Percentiles rank a stretch among this genome's conserved stretches.
These are phyloP conservation scores for Crocuta crocuta DNA, from an alignment of 2,113 vertebrate species.

Conservation along the genomic window DNA sequence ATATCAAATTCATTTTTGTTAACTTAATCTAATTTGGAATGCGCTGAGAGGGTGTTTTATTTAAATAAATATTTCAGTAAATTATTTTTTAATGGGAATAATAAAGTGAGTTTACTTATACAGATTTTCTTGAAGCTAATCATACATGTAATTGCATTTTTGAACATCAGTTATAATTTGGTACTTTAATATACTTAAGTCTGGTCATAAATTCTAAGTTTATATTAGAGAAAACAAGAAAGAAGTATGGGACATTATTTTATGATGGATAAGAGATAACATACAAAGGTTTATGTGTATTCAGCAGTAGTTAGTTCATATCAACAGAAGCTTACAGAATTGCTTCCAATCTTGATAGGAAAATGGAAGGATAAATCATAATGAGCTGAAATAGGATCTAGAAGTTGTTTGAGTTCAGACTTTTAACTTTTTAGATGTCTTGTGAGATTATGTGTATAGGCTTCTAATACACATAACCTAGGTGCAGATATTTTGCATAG, in stretches of 20 bases:
- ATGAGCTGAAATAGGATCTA: not conserved
- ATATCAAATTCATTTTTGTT: conserved; percentile 40
- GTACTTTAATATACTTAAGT: conserved; percentile 39
- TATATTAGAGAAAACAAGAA: conserved; percentile 22
- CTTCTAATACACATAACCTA: not conserved
- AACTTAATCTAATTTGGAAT: conserved; percentile 59
- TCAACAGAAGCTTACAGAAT: not conserved
- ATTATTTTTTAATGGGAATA: conserved; percentile 58
- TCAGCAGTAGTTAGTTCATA: not conserved
- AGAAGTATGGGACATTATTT: not conserved
- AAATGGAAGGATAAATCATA: not conserved
- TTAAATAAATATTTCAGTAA: conserved; percentile 57
- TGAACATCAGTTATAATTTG: conserved; percentile 55
- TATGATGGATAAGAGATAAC: not conserved
- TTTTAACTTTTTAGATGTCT: not conserved
- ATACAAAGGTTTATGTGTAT: not conserved
- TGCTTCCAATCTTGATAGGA: conserved; percentile 28
- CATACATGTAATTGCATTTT: conserved; percentile 60
- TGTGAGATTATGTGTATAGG: not conserved
- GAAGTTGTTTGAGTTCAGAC: not conserved
- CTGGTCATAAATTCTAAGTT: conserved; percentile 57
- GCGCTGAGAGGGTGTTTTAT: not conserved
- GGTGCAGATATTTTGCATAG: not conserved
- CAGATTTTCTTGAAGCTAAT: conserved; percentile 39
- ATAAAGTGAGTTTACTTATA: conserved; percentile 33